These are phyloP conservation scores for Ceyx margarethae DNA, from an alignment of 2,113 vertebrate genomes.

Conservation along the genomic window DNA sequence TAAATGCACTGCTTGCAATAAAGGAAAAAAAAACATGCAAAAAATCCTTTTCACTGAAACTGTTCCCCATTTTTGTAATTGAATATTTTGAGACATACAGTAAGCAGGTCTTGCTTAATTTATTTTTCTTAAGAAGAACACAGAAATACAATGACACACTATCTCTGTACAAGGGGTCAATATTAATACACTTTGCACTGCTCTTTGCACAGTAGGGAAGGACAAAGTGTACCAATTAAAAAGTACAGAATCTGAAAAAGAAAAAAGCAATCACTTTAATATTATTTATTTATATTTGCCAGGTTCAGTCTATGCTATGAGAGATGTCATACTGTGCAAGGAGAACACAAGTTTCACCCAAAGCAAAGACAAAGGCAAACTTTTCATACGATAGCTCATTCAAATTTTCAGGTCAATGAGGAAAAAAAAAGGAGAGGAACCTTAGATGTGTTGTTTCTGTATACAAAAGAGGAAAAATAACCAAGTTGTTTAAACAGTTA, in stretches of 20 bases:
- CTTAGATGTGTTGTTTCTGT: neutral
- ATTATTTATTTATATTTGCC: neutral
- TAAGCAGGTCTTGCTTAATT: neutral
- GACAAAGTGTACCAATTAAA: constrained; percentile 1
- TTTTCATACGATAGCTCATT: neutral
- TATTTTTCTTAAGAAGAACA: neutral
- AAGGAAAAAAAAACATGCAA: neutral
- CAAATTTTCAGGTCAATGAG: neutral
- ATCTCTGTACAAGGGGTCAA: neutral
- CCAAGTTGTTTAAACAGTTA: neutral
- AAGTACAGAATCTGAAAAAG: neutral
- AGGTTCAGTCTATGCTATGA: neutral
- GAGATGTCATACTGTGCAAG: neutral
- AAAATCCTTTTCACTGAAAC: neutral
- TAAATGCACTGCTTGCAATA: neutral
- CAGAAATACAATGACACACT: neutral
- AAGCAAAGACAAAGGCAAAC: neutral
- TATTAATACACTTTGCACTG: neutral
- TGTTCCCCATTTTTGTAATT: neutral
- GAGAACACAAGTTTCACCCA: neutral
- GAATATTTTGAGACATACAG: neutral
- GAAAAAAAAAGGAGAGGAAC: neutral
- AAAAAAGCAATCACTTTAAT: neutral
- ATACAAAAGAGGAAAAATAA: neutral
- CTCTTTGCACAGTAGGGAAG: neutral